A percentile compares a stretch with the other conserved stretches of the same genome.
phyloP scores from a whole-genome alignment of 2,888 invertebrate genomes.

The Agrotis segetum region DNA sequence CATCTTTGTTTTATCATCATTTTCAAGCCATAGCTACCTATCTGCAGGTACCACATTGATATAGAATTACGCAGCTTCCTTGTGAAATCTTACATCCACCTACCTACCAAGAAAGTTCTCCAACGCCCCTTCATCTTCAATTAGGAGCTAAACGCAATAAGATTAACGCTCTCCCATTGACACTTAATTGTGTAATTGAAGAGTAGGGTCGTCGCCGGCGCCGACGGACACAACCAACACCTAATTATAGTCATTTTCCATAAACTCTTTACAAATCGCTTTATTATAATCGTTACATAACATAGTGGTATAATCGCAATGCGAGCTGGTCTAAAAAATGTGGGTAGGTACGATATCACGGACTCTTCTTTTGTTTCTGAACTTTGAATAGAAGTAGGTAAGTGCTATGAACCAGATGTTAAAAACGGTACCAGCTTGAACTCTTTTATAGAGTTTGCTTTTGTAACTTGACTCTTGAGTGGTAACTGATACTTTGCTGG shows the following conservation, averaged over 20 bases:
- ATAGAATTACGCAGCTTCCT: background rate
- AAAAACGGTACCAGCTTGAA: constrained; percentile 16
- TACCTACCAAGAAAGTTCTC: constrained; percentile 18
- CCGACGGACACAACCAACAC: constrained; percentile 40
- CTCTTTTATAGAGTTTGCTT: constrained; percentile 33
- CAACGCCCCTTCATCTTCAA: constrained; percentile 44
- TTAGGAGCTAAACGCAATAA: constrained; percentile 57
- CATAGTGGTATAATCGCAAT: constrained; percentile 16
- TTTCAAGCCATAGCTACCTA: too few relatives aligned
- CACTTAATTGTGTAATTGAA: constrained; percentile 66
- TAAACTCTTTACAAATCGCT: constrained; percentile 26
- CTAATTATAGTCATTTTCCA: constrained; percentile 62
- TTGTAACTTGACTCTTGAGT: constrained; percentile 40
- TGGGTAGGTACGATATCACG: background rate
- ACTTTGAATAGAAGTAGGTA: constrained; percentile 43
- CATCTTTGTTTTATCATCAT: background rate
- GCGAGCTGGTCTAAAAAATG: constrained; percentile 15
- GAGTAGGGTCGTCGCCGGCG: constrained; percentile 39
- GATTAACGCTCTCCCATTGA: constrained; percentile 66
- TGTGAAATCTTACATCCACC: background rate
- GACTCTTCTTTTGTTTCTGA: constrained; percentile 43
- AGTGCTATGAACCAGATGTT: constrained; percentile 15
- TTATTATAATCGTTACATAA: background rate
- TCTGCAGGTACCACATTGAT: background rate
- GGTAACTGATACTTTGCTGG: constrained; percentile 32